Evolutionary conservation across 1,140 invertebrate genomes (phyloP), one percentile per base, ranked within the genome.

Genomic region (Heterodera schachtii): DNA sequence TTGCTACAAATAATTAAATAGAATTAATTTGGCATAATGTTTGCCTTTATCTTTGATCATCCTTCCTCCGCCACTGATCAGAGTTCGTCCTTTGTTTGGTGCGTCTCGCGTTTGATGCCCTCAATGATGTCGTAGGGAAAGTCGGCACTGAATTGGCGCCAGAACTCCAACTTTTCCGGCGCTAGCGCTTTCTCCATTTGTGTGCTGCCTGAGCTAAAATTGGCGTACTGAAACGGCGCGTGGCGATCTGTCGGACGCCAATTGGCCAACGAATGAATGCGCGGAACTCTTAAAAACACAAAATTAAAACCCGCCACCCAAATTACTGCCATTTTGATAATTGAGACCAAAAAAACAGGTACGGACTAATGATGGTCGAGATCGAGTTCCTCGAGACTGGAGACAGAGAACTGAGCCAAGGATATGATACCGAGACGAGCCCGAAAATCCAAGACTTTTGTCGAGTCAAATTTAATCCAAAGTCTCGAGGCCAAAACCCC

Each of bases 51-150:
- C 57, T 19, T 13, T 64, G 16, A 64, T 64, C 57, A 64, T 31
- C 49, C 6, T 52, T 11, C 6, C 6, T 8, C 2, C 49, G 11
- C 49, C 49, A 52, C 9, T 64, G 16, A 64, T 78, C 81, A 82
- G n/a, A 82, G 71, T 83, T 82, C 81, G 57, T 81, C 78, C 47
- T 74, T 81, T 11, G 70, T 41, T 9, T 43, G 21, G 7, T 69
- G 67, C 6, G 81, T 82, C 9, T 83, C 64, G 44, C 74, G 76
- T 47, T 83, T 3, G 43, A 85, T 73, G 47, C 82, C 82, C n/a
- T 52, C 43, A 64, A 83, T 73, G 19, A 83, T 16, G 70, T 83
- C 83, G 60, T 77, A 83, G 31, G 83, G 31, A 73, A 84, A 84
- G 8, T 85, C 43, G 52, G 74, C 80, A 16, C 74, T 82, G n/a